Evolutionary conservation across 2,888 invertebrate species (phyloP).

Genomic region (Drosophila kanekoi): DNA sequence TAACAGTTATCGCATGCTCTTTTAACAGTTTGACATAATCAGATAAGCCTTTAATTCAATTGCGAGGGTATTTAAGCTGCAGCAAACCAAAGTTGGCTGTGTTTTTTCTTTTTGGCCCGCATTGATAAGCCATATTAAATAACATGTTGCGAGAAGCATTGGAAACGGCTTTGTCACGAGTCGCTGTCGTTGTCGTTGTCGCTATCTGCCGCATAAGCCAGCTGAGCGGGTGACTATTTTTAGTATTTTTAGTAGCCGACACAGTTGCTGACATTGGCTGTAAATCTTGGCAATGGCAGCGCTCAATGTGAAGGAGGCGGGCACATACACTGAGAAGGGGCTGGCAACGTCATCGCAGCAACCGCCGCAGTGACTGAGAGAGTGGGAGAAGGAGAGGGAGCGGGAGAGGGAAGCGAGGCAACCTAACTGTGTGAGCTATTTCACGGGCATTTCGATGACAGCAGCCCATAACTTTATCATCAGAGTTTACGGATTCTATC

Average conservation of each 20-base stretch:
- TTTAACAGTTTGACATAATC: not conserved
- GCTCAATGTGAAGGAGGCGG: slow-evolving; percentile 57
- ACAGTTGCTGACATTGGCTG: slow-evolving; percentile 70
- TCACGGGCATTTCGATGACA: slow-evolving; percentile 36
- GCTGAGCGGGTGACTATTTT: slow-evolving; percentile 56
- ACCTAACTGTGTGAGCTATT: slow-evolving; percentile 11
- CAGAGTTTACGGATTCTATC: slow-evolving; percentile 33
- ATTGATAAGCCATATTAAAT: slow-evolving; percentile 59
- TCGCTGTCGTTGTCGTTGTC: slow-evolving; percentile 13
- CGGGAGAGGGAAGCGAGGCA: not conserved
- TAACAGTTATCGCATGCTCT: too few relatives aligned
- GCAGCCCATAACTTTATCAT: slow-evolving; percentile 35
- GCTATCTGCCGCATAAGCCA: slow-evolving; percentile 52
- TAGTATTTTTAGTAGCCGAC: slow-evolving; percentile 40
- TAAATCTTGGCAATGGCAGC: slow-evolving; percentile 75
- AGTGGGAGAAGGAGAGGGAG: not conserved
- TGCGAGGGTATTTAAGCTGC: slow-evolving; percentile 9
- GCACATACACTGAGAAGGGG: slow-evolving; percentile 10
- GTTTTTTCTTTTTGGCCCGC: slow-evolving; percentile 21
- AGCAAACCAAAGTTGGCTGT: not conserved
- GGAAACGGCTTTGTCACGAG: slow-evolving; percentile 61
- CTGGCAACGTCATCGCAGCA: slow-evolving; percentile 22
- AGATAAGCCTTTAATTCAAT: not conserved
- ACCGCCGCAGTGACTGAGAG: not conserved
- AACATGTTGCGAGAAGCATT: slow-evolving; percentile 28